Conservation (phyloP, 30 jellyfish, hydroid and myxozoan genomes). For the Rhopilema esculentum region DNA sequence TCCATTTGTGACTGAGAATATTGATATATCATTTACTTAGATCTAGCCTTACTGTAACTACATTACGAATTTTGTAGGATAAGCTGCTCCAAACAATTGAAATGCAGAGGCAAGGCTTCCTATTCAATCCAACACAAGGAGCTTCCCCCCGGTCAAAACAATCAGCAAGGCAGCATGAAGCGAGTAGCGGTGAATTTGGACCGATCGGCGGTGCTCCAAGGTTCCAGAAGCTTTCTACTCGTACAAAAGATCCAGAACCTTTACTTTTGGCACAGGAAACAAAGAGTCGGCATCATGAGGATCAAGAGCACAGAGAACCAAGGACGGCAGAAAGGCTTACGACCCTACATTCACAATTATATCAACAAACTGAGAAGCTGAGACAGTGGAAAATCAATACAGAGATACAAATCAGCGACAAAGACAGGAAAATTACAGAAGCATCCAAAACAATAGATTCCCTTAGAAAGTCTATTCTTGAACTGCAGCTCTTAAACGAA, state of each 20-base stretch:
- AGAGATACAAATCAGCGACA: conserved; percentile 82
- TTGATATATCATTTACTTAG: too few relatives aligned
- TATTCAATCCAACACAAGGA: conserved; percentile 57
- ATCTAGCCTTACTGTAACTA: too few relatives aligned
- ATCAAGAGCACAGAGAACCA: conserved; percentile 68
- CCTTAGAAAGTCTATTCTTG: conserved; percentile 87
- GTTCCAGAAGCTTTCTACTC: conserved; percentile 7
- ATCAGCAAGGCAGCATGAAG: conserved; percentile 21
- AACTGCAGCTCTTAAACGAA: conserved; percentile 90
- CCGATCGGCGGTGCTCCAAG: conserved; percentile 26
- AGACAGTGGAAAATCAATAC: conserved; percentile 90
- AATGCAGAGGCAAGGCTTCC: conserved; percentile 50
- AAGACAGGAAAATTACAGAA: conserved; percentile 82
- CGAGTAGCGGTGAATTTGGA: conserved; percentile 17
- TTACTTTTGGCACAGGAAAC: conserved; percentile 66
- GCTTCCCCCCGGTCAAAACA: conserved; percentile 21
- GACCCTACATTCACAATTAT: conserved; percentile 80
- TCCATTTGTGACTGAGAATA: too few relatives aligned
- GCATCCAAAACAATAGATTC: conserved; percentile 87
- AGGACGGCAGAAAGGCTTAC: conserved; percentile 74
- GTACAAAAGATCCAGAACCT: conserved; percentile 47
- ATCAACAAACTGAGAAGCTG: conserved; percentile 96
- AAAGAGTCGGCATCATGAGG: conserved; percentile 63
- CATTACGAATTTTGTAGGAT: too few relatives aligned
- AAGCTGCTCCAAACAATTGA: neutral